Evolutionary conservation across 2,797 vertebrate species (phyloP).

Genomic region (Potorous gilbertii): DNA sequence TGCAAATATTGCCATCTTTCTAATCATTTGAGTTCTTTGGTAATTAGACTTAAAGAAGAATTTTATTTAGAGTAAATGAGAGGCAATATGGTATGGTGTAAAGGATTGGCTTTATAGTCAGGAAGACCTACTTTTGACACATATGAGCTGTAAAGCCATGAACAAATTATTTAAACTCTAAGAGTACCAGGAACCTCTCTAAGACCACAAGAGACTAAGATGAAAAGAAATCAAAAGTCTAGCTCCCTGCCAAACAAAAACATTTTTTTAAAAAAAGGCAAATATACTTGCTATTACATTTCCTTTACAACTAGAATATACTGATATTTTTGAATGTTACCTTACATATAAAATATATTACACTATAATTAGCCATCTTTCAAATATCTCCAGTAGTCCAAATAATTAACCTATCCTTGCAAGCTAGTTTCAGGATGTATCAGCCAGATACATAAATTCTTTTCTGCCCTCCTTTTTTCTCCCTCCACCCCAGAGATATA

Average conservation of each 20-base stretch:
- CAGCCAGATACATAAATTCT: not conserved
- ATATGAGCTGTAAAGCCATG: not conserved
- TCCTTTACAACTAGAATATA: constrained; percentile 29
- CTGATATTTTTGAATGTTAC: constrained; percentile 1
- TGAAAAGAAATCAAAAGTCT: not conserved
- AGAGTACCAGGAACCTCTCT: not conserved
- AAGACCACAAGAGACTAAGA: not conserved
- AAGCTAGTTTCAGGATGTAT: constrained; percentile 34
- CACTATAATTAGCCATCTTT: constrained; percentile 43
- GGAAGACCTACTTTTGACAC: not conserved
- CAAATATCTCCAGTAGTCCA: constrained; percentile 53
- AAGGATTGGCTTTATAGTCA: not conserved
- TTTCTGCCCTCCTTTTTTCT: not conserved
- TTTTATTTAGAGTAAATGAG: constrained; percentile 44
- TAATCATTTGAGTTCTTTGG: constrained; percentile 52
- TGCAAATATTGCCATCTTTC: constrained; percentile 50
- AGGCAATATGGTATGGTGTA: not conserved
- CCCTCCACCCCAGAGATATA: not conserved
- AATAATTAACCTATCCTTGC: constrained; percentile 34
- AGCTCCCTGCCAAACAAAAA: not conserved
- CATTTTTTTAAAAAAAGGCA: not conserved
- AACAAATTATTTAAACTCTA: not conserved
- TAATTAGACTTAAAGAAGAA: not conserved
- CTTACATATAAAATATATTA: constrained; percentile 49
- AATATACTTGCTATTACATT: not conserved